These are phyloP conservation scores for Tachystola acroxantha DNA, from an alignment of 2,888 invertebrate genomes.

Conservation along the genomic window DNA sequence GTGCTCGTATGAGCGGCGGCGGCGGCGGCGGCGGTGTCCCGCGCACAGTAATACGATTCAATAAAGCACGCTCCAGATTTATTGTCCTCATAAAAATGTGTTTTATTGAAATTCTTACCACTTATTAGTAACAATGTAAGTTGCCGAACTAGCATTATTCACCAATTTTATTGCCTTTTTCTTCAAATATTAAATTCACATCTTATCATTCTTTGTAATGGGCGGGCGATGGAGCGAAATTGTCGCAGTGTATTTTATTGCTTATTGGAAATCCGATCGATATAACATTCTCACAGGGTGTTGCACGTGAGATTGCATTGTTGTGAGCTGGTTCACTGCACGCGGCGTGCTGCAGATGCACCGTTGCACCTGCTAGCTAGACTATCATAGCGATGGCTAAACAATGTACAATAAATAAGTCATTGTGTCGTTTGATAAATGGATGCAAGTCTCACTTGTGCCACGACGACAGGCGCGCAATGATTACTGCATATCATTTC, in stretches of 20 bases:
- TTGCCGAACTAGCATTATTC: constrained; percentile 16
- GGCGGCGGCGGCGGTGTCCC: too few relatives aligned
- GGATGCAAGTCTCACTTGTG: too few relatives aligned
- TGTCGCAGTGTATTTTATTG: constrained; percentile 8
- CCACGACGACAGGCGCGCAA: too few relatives aligned
- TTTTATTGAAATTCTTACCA: constrained; percentile 14
- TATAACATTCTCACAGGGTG: neutral
- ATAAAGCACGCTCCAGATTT: constrained; percentile 4
- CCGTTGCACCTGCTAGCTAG: too few relatives aligned
- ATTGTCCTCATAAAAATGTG: constrained; percentile 4
- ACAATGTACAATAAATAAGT: too few relatives aligned
- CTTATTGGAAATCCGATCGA: constrained; percentile 8
- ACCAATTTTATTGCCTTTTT: constrained; percentile 7
- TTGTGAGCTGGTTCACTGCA: too few relatives aligned
- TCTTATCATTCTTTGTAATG: constrained; percentile 2
- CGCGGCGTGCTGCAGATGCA: too few relatives aligned
- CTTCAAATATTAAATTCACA: constrained; percentile 14
- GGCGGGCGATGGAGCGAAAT: neutral
- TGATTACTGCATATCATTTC: too few relatives aligned
- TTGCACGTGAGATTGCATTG: neutral
- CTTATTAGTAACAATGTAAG: constrained; percentile 11
- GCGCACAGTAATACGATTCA: constrained; percentile 8
- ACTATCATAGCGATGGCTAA: too few relatives aligned
- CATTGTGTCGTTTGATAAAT: too few relatives aligned
- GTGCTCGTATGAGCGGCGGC: too few relatives aligned